Evolutionary conservation across 2,888 invertebrate genomes (phyloP).

Genomic region (Leptinotarsa haldemani): DNA sequence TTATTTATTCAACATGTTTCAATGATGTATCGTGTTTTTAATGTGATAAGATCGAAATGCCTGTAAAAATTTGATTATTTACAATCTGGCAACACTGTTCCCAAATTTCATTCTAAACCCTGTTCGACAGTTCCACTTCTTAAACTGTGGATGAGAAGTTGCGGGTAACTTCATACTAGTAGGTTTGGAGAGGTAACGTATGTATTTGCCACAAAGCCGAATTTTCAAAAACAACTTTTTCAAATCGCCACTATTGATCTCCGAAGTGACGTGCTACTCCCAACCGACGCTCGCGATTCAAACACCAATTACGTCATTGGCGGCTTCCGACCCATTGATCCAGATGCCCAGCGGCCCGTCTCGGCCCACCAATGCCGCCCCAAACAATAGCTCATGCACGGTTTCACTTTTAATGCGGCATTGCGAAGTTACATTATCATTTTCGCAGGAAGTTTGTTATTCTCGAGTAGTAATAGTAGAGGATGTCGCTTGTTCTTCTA

Average conservation of each 20-base stretch:
- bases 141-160: no score
- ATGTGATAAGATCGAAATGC: no score
- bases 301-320: slow-evolving; percentile 55
- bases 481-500: slow-evolving; percentile 38
- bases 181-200: no score
- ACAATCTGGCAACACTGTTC: no score
- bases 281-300: slow-evolving; percentile 26
- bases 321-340: slow-evolving; percentile 64
- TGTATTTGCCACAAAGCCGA: slow-evolving; percentile 52
- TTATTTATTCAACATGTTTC: no score
- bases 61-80: no score
- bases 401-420: slow-evolving; percentile 29
- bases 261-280: slow-evolving; percentile 1
- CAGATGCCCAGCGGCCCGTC: slow-evolving; percentile 57
- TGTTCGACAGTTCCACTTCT: no score
- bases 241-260: slow-evolving; percentile 43
- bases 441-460: slow-evolving; percentile 48
- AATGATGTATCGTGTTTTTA: no score
- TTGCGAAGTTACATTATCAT: slow-evolving; percentile 43
- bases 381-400: slow-evolving; percentile 9
- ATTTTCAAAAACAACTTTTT: slow-evolving; percentile 61
- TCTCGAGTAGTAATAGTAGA: slow-evolving; percentile 41
- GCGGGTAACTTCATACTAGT: no score
- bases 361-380: slow-evolving; percentile 37
- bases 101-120: no score